These are phyloP conservation scores for Urocynchramus pylzowi DNA, from an alignment of 2,113 vertebrate genomes.

Conservation along the genomic window DNA sequence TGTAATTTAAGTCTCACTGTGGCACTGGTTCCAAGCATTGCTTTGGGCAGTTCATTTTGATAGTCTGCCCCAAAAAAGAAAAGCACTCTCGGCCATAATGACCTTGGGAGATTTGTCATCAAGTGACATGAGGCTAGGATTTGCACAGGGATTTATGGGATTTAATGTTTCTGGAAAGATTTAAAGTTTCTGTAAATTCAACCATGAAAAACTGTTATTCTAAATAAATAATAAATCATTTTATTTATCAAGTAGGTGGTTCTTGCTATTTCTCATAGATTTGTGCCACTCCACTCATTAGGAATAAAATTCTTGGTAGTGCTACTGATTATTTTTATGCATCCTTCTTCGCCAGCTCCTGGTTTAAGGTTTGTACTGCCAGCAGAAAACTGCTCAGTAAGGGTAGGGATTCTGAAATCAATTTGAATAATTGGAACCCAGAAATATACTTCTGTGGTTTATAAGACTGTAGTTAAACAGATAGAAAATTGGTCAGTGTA, in stretches of 20 bases:
- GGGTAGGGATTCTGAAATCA: neutral
- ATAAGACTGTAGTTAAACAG: neutral
- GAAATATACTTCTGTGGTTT: neutral
- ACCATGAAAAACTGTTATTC: neutral
- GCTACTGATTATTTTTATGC: neutral
- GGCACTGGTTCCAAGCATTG: neutral
- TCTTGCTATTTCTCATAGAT: neutral
- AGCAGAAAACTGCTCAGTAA: neutral
- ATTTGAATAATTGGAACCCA: slow-evolving; percentile 14
- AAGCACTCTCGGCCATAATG: neutral
- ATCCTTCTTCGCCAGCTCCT: neutral
- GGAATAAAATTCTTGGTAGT: neutral
- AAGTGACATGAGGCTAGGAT: neutral
- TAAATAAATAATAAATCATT: neutral
- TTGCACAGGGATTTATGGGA: neutral
- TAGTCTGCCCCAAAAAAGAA: neutral
- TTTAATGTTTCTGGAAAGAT: neutral
- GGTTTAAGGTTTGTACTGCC: neutral
- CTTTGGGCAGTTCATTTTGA: neutral
- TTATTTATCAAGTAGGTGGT: neutral
- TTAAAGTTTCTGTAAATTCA: neutral
- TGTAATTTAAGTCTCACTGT: neutral
- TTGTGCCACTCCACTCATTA: neutral
- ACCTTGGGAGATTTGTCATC: neutral
- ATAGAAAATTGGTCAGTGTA: neutral